phyloP scores from a whole-genome alignment of 2,797 vertebrate species.

The Sebastolobus altivelis region DNA sequence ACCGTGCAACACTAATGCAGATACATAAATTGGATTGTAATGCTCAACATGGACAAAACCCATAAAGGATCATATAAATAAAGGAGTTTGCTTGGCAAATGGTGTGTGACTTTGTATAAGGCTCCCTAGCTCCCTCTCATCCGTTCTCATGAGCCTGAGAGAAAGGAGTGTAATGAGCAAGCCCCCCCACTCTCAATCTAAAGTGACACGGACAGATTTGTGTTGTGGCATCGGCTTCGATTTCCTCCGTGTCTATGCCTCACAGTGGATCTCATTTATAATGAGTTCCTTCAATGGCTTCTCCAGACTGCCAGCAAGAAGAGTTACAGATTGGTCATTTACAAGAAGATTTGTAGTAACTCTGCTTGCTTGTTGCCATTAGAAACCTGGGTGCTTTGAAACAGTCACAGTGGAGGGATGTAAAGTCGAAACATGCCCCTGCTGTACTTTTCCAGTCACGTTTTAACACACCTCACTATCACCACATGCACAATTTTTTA shows the following conservation, averaged over 20 bases:
- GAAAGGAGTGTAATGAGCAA: constrained; percentile 54
- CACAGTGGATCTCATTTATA: constrained; percentile 54
- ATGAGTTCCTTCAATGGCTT: constrained; percentile 30
- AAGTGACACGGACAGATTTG: constrained; percentile 61
- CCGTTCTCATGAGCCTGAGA: constrained; percentile 43
- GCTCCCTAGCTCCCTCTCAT: constrained; percentile 30
- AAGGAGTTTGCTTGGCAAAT: constrained; percentile 12
- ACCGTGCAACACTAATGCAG: no score
- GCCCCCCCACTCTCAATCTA: constrained; percentile 35
- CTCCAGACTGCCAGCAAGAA: background rate
- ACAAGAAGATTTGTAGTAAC: constrained; percentile 19
- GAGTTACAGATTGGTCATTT: constrained; percentile 31
- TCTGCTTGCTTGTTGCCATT: background rate
- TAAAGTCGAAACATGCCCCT: background rate
- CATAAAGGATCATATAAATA: background rate
- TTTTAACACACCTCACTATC: background rate
- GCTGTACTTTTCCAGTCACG: background rate
- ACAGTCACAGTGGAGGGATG: background rate
- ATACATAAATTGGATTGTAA: background rate
- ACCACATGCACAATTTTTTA: background rate
- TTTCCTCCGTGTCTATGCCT: constrained; percentile 56
- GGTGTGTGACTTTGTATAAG: constrained; percentile 24
- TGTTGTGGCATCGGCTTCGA: constrained; percentile 56
- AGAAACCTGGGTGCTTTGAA: constrained; percentile 9
- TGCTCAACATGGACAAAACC: background rate